Percentiles rank a stretch among this genome's conserved stretches.
These are phyloP conservation scores for Antheraea yamamai DNA, from an alignment of 2,888 invertebrate species.

Conservation along the genomic window DNA sequence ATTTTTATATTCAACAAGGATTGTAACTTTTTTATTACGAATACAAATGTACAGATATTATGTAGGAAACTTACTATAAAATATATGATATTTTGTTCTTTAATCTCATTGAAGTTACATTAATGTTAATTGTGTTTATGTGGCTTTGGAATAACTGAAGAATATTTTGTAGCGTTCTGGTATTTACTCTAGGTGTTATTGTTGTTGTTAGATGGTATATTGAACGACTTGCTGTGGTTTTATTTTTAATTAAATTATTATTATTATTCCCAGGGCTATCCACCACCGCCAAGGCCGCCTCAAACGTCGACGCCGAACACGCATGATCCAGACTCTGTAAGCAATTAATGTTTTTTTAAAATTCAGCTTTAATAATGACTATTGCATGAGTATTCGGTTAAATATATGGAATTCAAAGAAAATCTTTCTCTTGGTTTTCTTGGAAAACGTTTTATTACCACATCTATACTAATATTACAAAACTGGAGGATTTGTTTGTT, in stretches of 20 bases:
- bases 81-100: not conserved
- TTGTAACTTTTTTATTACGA: not conserved
- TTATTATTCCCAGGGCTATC: slow-evolving; percentile 81
- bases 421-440: not conserved
- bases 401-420: not conserved
- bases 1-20: not conserved
- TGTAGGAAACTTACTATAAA: not conserved
- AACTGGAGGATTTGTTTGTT: too few species aligned
- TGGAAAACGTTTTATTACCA: not conserved
- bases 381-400: not conserved
- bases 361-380: not conserved
- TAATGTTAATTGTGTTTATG: not conserved
- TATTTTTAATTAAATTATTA: slow-evolving; percentile 7
- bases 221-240: not conserved
- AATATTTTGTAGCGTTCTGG: not conserved
- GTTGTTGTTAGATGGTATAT: not conserved
- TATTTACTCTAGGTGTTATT: not conserved
- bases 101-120: not conserved
- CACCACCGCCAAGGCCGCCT: slow-evolving; percentile 86
- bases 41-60: not conserved
- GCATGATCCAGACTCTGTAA: slow-evolving; percentile 89
- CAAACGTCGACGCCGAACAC: slow-evolving; percentile 90
- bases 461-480: not conserved
- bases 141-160: not conserved
- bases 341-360: slow-evolving; percentile 47